Conservation (phyloP, 2,888 invertebrate genomes). For the Sympetrum striolatum region DNA sequence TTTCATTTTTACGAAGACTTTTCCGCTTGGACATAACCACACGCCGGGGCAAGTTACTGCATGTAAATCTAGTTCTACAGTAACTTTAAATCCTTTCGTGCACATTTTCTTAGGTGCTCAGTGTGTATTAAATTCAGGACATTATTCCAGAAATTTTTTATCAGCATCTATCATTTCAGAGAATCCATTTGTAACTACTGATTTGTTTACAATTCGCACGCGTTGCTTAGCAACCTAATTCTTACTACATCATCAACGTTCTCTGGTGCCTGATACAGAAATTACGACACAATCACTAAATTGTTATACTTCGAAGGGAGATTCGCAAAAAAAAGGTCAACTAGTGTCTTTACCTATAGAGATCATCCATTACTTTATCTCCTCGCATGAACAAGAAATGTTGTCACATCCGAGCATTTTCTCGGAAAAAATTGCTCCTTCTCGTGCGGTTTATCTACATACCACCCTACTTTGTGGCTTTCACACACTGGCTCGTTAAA, state of each 20-base stretch:
- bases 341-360: neutral
- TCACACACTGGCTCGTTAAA: slow-evolving; percentile 35
- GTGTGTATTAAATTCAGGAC: neutral
- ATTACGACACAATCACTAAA: neutral
- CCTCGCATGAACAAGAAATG: neutral
- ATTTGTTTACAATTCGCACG: neutral
- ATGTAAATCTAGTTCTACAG: slow-evolving; percentile 56
- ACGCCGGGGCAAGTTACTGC: slow-evolving; percentile 80
- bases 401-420: neutral
- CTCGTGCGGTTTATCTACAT: slow-evolving; percentile 1
- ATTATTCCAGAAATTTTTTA: neutral
- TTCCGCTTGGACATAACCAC: slow-evolving; percentile 82
- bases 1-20: slow-evolving; percentile 72
- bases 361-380: neutral
- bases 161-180: neutral
- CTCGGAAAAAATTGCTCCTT: neutral
- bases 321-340: no score
- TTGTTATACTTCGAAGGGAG: no score
- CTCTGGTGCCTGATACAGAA: neutral
- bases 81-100: slow-evolving; percentile 56
- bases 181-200: neutral
- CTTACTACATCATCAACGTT: neutral
- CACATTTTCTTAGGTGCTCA: neutral
- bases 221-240: slow-evolving; percentile 26
- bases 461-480: slow-evolving; percentile 47